Evolutionary conservation across 2,113 vertebrate genomes (phyloP).

Genomic region (Stercorarius parasiticus): DNA sequence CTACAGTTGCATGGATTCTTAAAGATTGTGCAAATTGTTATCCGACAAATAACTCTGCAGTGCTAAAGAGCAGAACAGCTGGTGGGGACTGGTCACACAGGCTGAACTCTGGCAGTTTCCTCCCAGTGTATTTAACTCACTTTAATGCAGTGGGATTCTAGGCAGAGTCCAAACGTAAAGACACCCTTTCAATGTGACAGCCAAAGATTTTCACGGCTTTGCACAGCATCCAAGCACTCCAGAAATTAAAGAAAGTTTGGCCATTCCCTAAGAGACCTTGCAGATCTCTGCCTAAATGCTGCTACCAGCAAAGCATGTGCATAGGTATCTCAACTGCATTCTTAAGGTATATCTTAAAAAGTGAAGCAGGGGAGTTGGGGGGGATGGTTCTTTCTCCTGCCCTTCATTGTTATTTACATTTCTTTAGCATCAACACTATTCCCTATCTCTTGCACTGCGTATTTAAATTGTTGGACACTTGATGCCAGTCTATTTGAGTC

Average conservation of each 20-base stretch:
- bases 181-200: background rate
- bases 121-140: background rate
- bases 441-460: background rate
- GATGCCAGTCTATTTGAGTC: background rate
- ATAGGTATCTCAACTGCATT: background rate
- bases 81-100: background rate
- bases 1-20: background rate
- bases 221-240: background rate
- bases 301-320: background rate
- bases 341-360: background rate
- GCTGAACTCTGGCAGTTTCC: background rate
- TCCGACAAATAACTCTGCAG: background rate
- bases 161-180: background rate
- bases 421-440: background rate
- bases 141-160: background rate
- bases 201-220: background rate
- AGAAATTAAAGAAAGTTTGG: background rate
- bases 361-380: accelerated
- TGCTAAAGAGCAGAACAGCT: background rate
- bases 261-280: background rate
- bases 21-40: background rate
- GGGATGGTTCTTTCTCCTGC: background rate
- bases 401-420: background rate
- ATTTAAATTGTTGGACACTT: background rate
- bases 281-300: background rate